Base-by-base conservation (phyloP, 2,797 vertebrate genomes). In the Pseudomugil tenellus region DNA sequence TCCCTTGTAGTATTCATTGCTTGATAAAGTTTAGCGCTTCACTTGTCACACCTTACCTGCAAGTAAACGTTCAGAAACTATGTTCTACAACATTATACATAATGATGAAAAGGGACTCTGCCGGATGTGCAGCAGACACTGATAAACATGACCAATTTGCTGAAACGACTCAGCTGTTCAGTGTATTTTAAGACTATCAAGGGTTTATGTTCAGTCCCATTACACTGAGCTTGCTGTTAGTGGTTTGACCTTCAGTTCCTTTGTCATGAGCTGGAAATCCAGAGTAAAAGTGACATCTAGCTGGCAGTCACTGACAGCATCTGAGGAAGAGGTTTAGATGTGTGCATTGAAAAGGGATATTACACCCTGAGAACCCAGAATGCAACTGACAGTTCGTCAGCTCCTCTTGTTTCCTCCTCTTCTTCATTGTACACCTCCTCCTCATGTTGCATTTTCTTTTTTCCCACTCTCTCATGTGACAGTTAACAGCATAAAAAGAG, bases 321-420 rank as follows among this genome's bases (percentile, higher is more conserved):
- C 87, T 90, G 86, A 91, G 74, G 76, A 83, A 61, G 82, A 77
- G 83, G 77, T 83, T 89, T 76, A 84, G 81, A 90, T 74, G 72
- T 61, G 77, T 69, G 87, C 87, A 84, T 84, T 70, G 63, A 82
- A 90, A 85, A 86, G 73, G 86, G 87, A 90, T 88, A 88, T 89
- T 89, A 91, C 90, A 85, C 78, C 80, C 80, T 57, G 71, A 77
- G 79, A 88, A 80, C 57, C 53, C 51, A 57, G 70, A 84, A 70
- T 80, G 73, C 70, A 66, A 84, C 77, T 89, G 92, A 89, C 91
- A 88, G 86, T 67, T 80, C 58, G 67, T 73, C 77, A 58, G 28
- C 77, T 85, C 61, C 73, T 86, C 77, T 84, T 84, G 77, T 88
- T 84, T 79, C 85, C 82, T 82, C 63, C 77, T 90, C 80, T 73